Evolutionary conservation across 2,797 vertebrate species (phyloP).

Genomic region (Neosalanx taihuensis): DNA sequence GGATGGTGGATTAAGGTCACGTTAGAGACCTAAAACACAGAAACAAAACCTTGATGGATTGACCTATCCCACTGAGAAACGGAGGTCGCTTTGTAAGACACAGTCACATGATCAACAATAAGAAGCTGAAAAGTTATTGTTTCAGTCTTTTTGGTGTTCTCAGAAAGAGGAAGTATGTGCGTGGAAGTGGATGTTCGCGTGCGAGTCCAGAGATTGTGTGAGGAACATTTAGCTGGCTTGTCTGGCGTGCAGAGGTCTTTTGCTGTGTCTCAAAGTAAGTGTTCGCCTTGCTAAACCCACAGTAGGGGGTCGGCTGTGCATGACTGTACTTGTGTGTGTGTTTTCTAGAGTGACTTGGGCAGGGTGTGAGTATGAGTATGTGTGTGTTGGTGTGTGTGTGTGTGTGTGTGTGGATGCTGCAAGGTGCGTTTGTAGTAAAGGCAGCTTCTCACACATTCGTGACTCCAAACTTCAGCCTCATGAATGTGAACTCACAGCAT

Average conservation of each 20-base stretch:
- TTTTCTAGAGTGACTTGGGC: not conserved
- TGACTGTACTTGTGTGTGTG: not conserved
- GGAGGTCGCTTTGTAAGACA: not conserved
- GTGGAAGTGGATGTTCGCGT: not conserved
- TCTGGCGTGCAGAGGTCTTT: slow-evolving; percentile 4
- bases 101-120: no score
- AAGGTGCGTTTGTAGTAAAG: slow-evolving; percentile 11
- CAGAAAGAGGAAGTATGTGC: slow-evolving; percentile 8
- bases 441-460: slow-evolving; percentile 30
- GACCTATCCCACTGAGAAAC: not conserved
- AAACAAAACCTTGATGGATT: not conserved
- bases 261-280: not conserved
- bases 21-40: slow-evolving; percentile 17
- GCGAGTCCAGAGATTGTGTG: not conserved
- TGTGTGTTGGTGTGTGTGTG: not conserved
- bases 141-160: not conserved
- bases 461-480: slow-evolving; percentile 19
- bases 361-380: slow-evolving; percentile 8
- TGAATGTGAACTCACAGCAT: slow-evolving; percentile 6
- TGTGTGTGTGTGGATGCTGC: not conserved
- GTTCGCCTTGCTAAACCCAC: not conserved
- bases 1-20: slow-evolving; percentile 31
- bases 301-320: not conserved
- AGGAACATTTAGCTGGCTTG: not conserved
- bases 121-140: no score